phyloP scores from a whole-genome alignment of 2,888 invertebrate species.

The Macrosiphum euphorbiae region DNA sequence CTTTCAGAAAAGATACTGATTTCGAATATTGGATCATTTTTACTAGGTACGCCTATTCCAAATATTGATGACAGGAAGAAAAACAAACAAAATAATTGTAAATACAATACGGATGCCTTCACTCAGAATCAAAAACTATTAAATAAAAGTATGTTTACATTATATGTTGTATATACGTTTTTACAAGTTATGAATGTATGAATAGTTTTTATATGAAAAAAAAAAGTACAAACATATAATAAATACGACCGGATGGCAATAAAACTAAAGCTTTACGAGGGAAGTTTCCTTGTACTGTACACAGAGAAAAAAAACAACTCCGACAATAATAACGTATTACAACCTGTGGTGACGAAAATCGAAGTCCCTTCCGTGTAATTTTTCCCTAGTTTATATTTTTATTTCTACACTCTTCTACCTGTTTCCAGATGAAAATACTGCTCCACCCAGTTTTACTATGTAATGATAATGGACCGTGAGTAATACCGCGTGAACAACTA shows the following conservation, averaged over 20 bases:
- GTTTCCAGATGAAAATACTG: neutral
- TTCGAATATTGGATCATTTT: no score
- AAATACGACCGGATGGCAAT: neutral
- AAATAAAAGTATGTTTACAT: neutral
- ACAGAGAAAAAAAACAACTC: neutral
- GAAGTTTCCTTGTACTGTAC: neutral
- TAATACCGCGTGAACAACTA: neutral
- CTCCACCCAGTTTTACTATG: neutral
- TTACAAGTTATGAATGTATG: neutral
- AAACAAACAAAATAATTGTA: no score
- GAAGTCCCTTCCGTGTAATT: neutral
- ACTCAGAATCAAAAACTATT: neutral
- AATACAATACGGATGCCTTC: no score
- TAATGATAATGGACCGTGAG: slow-evolving; percentile 24
- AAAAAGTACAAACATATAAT: neutral
- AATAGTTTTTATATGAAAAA: neutral
- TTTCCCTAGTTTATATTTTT: slow-evolving; percentile 8
- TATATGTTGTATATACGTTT: neutral
- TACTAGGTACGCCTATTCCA: no score
- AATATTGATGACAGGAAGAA: no score
- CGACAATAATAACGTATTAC: neutral
- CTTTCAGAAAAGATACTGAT: no score
- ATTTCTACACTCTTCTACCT: neutral
- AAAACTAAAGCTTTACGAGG: slow-evolving; percentile 5
- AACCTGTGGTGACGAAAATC: slow-evolving; percentile 17